Base-by-base conservation (phyloP, 1,140 invertebrate species). In the Hycleus cichorii region DNA sequence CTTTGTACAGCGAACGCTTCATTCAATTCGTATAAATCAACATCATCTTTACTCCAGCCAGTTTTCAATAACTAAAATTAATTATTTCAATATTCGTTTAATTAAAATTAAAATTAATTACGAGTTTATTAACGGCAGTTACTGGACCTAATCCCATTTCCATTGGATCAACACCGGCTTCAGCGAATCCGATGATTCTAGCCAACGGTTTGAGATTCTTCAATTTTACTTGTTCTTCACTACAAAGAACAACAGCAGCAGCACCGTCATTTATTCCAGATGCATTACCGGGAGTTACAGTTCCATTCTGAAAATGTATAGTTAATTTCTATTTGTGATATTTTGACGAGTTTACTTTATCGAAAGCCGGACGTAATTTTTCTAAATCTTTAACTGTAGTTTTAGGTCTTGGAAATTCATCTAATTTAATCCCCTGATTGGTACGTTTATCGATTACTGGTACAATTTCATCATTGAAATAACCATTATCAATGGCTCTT, bases 1-100 rank as follows among this genome's bases (percentile, higher is more conserved):
- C 84, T 77, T 74, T 93, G 88, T 9, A 83, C 81, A 10, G 90
- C 89, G 74, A 92, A 93, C 0, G 89, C 90, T 76, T 93, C 91
- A 68, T 93, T 93, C 44, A 97, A 72, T 78, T 97, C 94, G 71
- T 86, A 90, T 2, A 94, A 75, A 78, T 95, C 92, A 26, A 96
- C 90, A 60, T 93, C 84, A 11, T 90, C 83, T 44, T 87, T 83
- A 0, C 70, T 76, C 91, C 91, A 94, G 3, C 80, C 79, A n/a
- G 86, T 82, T 78, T 90, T 91, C 53, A 80, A 71, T 4, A 92
- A 63, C 89, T 91, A 60, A 39, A 69, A 32, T 5, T 32, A 5
- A 57, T 58, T 40, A 45, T 42, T 42, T 42, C 10, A 10, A 7
- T 10, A 42, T 1, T 11, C 9, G 10, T 11, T 4, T 4, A n/a